phyloP scores from a whole-genome alignment of 37 sponge, comb jelly and placozoan genomes.

The Beroe forskalii region DNA sequence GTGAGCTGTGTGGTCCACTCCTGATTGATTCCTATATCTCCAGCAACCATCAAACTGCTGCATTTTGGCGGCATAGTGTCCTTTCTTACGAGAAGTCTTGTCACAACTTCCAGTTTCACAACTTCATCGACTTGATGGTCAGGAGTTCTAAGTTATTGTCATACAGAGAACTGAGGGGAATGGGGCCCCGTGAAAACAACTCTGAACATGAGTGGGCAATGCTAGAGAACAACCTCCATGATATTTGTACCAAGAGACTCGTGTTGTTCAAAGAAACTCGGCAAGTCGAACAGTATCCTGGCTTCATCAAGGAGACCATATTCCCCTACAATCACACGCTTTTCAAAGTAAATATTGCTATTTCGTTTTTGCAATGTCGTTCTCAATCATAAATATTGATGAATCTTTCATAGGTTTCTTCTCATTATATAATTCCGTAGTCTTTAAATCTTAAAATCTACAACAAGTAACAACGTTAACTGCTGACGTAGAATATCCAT shows the following conservation, averaged over 20 bases:
- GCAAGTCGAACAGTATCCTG: conserved; percentile 18
- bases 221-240: not conserved
- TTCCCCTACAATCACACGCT: conserved; percentile 38
- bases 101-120: not conserved
- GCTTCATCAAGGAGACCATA: conserved; percentile 4
- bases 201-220: not conserved
- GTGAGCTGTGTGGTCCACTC: not conserved
- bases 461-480: too few species aligned
- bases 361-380: too few species aligned
- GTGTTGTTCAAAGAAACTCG: not conserved
- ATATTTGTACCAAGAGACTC: not conserved
- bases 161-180: not conserved
- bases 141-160: not conserved
- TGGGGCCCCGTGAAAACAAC: not conserved
- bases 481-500: too few species aligned
- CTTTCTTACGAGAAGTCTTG: not conserved
- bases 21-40: not conserved
- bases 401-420: too few species aligned
- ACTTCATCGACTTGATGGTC: not conserved
- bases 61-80: not conserved
- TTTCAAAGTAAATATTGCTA: conserved; percentile 40
- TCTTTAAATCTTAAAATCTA: too few species aligned
- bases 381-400: too few species aligned
- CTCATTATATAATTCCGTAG: too few species aligned
- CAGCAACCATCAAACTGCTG: not conserved